Conservation (phyloP, 2,113 vertebrate genomes). For the Actenoides lindsayi region DNA sequence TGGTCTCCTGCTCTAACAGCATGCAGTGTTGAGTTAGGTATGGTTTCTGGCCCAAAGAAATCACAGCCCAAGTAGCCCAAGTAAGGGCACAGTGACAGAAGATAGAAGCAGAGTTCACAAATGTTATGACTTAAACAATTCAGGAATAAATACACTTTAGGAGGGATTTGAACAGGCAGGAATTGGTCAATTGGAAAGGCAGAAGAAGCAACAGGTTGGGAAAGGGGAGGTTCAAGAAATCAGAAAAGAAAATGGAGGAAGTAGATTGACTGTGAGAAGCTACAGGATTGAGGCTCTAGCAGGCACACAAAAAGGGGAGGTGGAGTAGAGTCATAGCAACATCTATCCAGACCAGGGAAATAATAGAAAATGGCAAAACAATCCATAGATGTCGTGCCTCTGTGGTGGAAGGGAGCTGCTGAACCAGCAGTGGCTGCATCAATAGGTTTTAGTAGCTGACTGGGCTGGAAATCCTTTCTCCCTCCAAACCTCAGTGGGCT, state of each 20-base stretch:
- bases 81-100: neutral
- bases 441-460: fast-evolving
- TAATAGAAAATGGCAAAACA: neutral
- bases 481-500: neutral
- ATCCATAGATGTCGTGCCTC: neutral
- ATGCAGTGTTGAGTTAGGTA: neutral
- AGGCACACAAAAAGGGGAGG: neutral
- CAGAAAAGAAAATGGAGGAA: neutral
- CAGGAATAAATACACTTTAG: neutral
- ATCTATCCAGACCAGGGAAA: neutral
- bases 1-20: neutral
- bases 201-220: neutral
- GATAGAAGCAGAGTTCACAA: neutral
- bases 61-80: neutral
- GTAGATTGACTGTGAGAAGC: neutral
- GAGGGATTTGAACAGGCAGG: neutral
- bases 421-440: neutral
- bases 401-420: neutral
- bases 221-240: neutral
- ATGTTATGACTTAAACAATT: neutral
- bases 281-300: neutral
- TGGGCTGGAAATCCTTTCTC: neutral
- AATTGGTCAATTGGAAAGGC: neutral
- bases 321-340: neutral
- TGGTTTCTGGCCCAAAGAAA: neutral